Base-by-base conservation (phyloP, 2,797 vertebrate genomes). In the Bovichtus variegatus region DNA sequence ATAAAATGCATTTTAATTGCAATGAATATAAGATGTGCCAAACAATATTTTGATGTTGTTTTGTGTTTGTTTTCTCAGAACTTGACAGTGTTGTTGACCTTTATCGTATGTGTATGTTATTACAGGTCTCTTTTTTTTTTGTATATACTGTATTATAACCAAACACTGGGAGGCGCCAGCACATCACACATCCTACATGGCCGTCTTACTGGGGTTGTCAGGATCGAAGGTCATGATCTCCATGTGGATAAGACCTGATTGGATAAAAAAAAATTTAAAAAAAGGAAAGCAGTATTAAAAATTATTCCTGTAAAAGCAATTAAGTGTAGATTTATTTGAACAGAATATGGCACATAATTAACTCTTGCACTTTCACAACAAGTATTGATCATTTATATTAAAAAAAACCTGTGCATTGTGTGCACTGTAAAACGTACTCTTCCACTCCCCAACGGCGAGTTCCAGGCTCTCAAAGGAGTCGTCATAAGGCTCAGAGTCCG, bases 151-250 rank as follows among this genome's bases (percentile, higher is more conserved):
- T 44, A 36, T 43, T 38, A 50, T 25, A 60, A 44, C 25, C 15
- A 59, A 61, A 57, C 47, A 74, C 13, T 18, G 6, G 31, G 41
- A 40, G 57, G 43, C 1, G 5, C 31, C 50, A 58, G 40, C 15
- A 50, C 18, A 23, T 41, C 69, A 57, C 31, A 16, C 23, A 0
- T 76, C 57, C 85, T 93, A 95, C 58, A 91, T 92, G 44, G 93
- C 94, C 18, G 93, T 95, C 54, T 89, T 82, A 46, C 87, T 87
- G 18, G 95, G 96, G 80, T 95, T 93, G 43, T 91, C 88, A 34
- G 94, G 94, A 81, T 96, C 95, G 55, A 96, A 96, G 60, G 95
- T 96, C 95, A 95, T 96, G 54, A 96, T 95, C 88, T 96, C 96
- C 95, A 96, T 96, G 82, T 96, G 96, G 85, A 96, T 95, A 43